Evolutionary conservation across 2,113 vertebrate genomes (phyloP).

Genomic region (Lamprologus tigripictilis): DNA sequence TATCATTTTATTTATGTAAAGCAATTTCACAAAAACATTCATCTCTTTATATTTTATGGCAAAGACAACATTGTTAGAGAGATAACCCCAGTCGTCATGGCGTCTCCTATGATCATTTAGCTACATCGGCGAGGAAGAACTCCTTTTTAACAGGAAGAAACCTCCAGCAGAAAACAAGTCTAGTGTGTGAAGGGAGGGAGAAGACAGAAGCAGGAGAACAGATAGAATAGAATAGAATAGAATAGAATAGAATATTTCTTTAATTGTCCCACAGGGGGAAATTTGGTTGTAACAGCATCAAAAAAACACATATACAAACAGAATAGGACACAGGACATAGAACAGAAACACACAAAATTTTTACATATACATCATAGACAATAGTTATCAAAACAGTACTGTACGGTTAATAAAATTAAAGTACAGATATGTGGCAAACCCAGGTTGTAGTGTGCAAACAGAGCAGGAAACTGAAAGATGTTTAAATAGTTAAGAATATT

Average conservation of each 20-base stretch:
- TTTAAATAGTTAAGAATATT: background rate
- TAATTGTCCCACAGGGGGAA: background rate
- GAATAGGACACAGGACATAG: background rate
- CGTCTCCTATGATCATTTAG: background rate
- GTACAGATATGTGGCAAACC: background rate
- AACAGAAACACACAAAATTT: background rate
- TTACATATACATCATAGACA: background rate
- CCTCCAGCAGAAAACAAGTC: background rate
- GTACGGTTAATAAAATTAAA: background rate
- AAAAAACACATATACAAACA: accelerated
- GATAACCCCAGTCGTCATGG: background rate
- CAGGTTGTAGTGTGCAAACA: background rate
- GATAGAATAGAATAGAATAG: background rate
- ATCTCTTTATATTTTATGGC: background rate
- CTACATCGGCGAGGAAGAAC: background rate
- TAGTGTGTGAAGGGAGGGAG: background rate
- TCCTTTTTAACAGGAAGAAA: background rate
- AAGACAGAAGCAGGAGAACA: background rate
- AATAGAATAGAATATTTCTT: background rate
- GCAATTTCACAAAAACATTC: background rate
- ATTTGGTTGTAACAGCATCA: background rate
- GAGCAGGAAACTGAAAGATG: background rate
- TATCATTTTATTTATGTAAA: background rate
- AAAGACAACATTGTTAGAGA: accelerated
- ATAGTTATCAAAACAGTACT: background rate